These are phyloP conservation scores for Lottia gigantea DNA, from an alignment of 2,888 invertebrate species.

Conservation along the genomic window DNA sequence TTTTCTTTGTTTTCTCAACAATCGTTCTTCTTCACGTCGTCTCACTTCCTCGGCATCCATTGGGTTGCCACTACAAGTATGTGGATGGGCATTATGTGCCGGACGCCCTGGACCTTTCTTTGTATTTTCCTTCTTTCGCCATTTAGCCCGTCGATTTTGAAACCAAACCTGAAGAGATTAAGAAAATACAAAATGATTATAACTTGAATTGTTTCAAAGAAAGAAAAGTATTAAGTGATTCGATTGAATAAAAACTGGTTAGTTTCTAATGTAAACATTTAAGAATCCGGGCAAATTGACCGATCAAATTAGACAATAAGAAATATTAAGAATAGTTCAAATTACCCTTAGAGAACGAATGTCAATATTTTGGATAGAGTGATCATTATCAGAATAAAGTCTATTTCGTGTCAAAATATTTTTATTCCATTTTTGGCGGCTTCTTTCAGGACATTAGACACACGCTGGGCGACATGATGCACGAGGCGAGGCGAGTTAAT, in stretches of 20 bases:
- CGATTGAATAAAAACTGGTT: neutral
- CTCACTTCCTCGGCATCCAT: conserved; percentile 81
- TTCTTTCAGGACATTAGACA: conserved; percentile 12
- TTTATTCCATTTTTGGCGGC: conserved; percentile 22
- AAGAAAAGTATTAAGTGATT: neutral
- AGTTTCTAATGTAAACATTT: too few relatives aligned
- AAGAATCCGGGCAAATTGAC: neutral
- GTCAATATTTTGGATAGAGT: conserved; percentile 16
- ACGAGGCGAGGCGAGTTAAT: conserved; percentile 14
- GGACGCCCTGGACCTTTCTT: conserved; percentile 98
- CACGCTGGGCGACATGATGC: conserved; percentile 14
- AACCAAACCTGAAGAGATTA: conserved; percentile 91
- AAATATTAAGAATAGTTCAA: neutral
- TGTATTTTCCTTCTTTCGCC: conserved; percentile 99
- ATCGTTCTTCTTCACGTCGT: conserved; percentile 64
- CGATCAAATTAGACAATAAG: conserved; percentile 8
- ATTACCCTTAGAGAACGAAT: conserved; percentile 18
- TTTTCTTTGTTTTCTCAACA: conserved; percentile 80
- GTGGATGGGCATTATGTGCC: conserved; percentile 97
- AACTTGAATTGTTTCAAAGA: neutral
- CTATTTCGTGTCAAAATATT: conserved; percentile 18
- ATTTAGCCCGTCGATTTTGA: conserved; percentile 98
- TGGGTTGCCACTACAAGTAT: conserved; percentile 96
- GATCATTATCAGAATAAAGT: conserved; percentile 9
- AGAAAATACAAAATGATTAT: neutral